Conservation (phyloP, 2,888 invertebrate species). For the Strigamia transsilvanica region DNA sequence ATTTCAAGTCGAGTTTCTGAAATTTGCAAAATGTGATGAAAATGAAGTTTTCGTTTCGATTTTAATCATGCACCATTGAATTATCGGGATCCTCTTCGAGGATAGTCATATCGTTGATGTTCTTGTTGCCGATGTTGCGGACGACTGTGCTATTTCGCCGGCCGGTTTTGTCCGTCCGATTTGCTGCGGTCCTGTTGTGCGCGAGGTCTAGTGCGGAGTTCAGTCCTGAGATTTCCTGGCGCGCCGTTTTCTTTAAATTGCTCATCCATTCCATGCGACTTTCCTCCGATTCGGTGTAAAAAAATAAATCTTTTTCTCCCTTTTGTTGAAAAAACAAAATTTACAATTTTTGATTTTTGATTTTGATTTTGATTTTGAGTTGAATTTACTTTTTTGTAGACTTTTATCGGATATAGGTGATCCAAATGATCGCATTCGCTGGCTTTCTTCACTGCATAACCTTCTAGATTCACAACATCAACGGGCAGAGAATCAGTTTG, state of each 20-base stretch:
- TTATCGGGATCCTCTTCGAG: neutral
- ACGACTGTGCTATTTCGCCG: neutral
- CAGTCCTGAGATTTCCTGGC: neutral
- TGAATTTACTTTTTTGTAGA: neutral
- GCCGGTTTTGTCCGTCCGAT: neutral
- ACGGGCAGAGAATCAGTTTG: constrained; percentile 22
- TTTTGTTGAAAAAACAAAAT: no score
- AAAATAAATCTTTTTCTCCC: constrained; percentile 33
- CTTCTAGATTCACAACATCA: neutral
- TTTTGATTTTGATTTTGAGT: no score
- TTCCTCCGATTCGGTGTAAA: constrained; percentile 31
- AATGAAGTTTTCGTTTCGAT: no score
- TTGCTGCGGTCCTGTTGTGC: neutral
- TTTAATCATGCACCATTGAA: neutral
- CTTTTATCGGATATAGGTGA: constrained; percentile 39
- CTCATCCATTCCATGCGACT: constrained; percentile 34
- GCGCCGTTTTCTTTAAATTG: neutral
- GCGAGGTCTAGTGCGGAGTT: neutral
- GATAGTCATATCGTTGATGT: neutral
- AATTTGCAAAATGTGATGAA: no score
- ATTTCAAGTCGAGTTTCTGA: neutral
- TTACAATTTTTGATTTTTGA: no score
- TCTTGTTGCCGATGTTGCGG: neutral
- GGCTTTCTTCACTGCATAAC: constrained; percentile 25
- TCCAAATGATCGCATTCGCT: constrained; percentile 50